A percentile compares a stretch with the other conserved stretches of the same genome.
phyloP scores from a whole-genome alignment of 2,888 invertebrate species.

The Caenorhabditis angaria region DNA sequence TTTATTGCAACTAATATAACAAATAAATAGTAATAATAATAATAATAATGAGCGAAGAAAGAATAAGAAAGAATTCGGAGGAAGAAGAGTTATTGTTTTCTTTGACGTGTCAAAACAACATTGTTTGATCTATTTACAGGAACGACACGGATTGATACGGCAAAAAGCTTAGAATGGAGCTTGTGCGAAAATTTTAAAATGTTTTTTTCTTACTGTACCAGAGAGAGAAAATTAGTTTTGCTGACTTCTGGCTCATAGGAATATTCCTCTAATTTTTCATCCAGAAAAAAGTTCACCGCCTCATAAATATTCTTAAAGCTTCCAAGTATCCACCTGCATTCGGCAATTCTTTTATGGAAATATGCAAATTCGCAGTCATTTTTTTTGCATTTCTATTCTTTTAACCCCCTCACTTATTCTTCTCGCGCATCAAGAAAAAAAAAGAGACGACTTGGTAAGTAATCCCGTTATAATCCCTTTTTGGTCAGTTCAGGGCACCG shows the following conservation, averaged over 20 bases:
- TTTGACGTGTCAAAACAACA: neutral
- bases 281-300: too few species aligned
- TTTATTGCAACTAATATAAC: slow-evolving; percentile 4
- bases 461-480: slow-evolving; percentile 1
- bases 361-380: slow-evolving; percentile 2
- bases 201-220: too few species aligned
- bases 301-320: neutral
- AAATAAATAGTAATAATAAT: too few species aligned
- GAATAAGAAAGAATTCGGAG: neutral
- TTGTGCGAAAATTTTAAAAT: too few species aligned
- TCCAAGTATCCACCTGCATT: neutral
- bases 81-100: neutral
- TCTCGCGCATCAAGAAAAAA: neutral
- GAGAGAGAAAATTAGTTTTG: too few species aligned
- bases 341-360: neutral
- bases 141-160: neutral
- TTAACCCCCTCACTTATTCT: neutral
- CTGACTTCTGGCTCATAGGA: too few species aligned
- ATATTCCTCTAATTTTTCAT: too few species aligned
- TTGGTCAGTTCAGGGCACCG: slow-evolving; percentile 4
- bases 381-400: too few species aligned
- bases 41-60: neutral
- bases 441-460: slow-evolving; percentile 1
- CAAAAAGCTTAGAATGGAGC: neutral
- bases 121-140: neutral